Base-by-base conservation (phyloP, 2,113 vertebrate genomes). In the Alosa alosa region DNA sequence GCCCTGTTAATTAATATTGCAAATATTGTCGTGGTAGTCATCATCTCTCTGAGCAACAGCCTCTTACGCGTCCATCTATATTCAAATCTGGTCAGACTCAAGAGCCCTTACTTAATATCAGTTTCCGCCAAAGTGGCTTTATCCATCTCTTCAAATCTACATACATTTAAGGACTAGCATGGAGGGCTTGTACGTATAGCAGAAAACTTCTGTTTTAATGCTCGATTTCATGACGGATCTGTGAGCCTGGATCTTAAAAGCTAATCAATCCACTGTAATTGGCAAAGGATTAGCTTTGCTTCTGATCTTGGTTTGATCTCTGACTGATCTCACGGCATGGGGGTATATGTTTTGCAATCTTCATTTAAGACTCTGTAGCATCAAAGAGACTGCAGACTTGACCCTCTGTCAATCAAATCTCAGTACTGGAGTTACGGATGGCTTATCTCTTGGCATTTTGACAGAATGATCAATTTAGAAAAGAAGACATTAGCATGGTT, bases 51-150 rank as follows among this genome's bases (percentile, higher is more conserved):
- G 10, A 72, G 64, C 64, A 72, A 36, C 31, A 31, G 25, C 8
- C 64, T 31, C 64, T 72, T 25, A 72, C 13, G 31, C 64, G 31
- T 8, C 64, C 31, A 72, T 72, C 64, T 36, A 72, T 13, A 72
- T 72, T 72, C 64, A 72, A 72, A 72, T 72, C 25, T 36, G 25
- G 1, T 31, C 25, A 25, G 64, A 31, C 64, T 72, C 11, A 15
- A 72, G 64, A 72, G 64, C 64, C 64, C n/a, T 36, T 36, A 9
- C 31, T 72, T 72, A 72, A 72, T 72, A 72, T 72, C 64, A 72
- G 25, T 72, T 1, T 72, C 64, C n/a, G 1, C 64, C 31, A 15
- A 72, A 72, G 64, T 72, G 7, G n/a, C 31, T 36, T 72, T 2
- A 3, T 72, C 31, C 11, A 36, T 72, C 9, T 36, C 25, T 36